These are phyloP conservation scores for Ambastaia sidthimunki DNA, from an alignment of 2,797 vertebrate species.

Conservation along the genomic window DNA sequence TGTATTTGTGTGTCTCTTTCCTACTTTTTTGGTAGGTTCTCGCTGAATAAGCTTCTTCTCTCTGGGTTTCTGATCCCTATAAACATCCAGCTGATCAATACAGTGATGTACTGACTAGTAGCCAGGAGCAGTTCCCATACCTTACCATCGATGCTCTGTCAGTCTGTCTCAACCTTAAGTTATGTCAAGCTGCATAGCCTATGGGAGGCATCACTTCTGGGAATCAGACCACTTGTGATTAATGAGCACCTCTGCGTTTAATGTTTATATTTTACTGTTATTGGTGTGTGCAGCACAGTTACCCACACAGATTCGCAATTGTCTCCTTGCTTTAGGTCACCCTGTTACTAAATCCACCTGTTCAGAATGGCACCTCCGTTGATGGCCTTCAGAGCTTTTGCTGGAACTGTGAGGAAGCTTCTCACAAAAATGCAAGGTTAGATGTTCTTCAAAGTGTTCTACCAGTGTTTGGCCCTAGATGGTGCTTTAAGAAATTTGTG, in stretches of 20 bases:
- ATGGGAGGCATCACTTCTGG: conserved; percentile 26
- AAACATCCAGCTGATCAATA: conserved; percentile 56
- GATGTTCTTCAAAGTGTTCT: no score
- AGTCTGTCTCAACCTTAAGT: conserved; percentile 37
- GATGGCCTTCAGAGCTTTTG: no score
- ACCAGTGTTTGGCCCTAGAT: no score
- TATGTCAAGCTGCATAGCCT: conserved; percentile 46
- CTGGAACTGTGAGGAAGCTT: no score
- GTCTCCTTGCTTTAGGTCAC: not conserved
- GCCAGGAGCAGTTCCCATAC: conserved; percentile 40
- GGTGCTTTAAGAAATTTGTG: no score
- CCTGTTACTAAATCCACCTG: not conserved
- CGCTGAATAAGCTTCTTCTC: conserved; percentile 47
- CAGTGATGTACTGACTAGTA: conserved; percentile 50
- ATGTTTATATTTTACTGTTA: conserved; percentile 40
- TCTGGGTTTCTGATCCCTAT: conserved; percentile 41
- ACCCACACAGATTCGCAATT: not conserved
- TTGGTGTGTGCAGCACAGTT: not conserved
- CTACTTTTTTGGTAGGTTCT: conserved; percentile 36
- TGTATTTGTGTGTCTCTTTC: not conserved
- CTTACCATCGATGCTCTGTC: conserved; percentile 44
- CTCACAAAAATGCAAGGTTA: no score
- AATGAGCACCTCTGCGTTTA: conserved; percentile 34
- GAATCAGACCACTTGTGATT: conserved; percentile 32
- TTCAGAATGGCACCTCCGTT: not conserved